phyloP scores from a whole-genome alignment of 2,113 vertebrate species.

The Ochotona princeps region DNA sequence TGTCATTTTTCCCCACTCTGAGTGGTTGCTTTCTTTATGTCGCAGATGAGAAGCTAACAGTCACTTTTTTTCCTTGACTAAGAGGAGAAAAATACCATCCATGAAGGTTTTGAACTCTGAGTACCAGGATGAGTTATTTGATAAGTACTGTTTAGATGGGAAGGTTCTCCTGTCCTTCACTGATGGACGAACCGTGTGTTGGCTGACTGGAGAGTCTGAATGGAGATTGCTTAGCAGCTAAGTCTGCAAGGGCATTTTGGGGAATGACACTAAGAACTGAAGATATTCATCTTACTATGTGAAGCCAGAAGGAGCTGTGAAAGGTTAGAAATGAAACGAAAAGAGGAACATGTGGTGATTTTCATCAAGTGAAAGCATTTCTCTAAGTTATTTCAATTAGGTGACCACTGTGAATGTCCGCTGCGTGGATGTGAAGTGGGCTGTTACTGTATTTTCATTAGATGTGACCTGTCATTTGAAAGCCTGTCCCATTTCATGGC shows the following conservation, averaged over 20 bases:
- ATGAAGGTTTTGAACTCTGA: slow-evolving; percentile 36
- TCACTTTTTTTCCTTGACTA: not conserved
- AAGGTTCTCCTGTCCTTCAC: not conserved
- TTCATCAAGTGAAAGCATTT: slow-evolving; percentile 35
- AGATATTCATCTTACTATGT: not conserved
- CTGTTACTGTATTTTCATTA: slow-evolving; percentile 37
- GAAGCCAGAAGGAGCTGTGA: not conserved
- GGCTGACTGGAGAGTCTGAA: not conserved
- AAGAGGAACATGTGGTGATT: not conserved
- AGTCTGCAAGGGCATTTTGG: not conserved
- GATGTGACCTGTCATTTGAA: slow-evolving; percentile 53
- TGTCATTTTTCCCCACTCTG: not conserved
- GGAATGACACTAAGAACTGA: not conserved
- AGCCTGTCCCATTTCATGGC: slow-evolving; percentile 43
- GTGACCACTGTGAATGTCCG: slow-evolving; percentile 36
- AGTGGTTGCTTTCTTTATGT: slow-evolving; percentile 3
- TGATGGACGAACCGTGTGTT: not conserved
- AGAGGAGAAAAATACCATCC: not conserved
- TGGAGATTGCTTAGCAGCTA: not conserved
- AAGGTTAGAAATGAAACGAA: not conserved
- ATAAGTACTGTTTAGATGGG: not conserved
- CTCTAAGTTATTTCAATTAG: slow-evolving; percentile 21
- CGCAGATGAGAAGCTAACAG: not conserved
- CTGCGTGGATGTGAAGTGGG: not conserved
- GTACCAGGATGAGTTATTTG: slow-evolving; percentile 26